These are phyloP conservation scores for Lerista edwardsae DNA, from an alignment of 2,797 vertebrate species.

Conservation along the genomic window DNA sequence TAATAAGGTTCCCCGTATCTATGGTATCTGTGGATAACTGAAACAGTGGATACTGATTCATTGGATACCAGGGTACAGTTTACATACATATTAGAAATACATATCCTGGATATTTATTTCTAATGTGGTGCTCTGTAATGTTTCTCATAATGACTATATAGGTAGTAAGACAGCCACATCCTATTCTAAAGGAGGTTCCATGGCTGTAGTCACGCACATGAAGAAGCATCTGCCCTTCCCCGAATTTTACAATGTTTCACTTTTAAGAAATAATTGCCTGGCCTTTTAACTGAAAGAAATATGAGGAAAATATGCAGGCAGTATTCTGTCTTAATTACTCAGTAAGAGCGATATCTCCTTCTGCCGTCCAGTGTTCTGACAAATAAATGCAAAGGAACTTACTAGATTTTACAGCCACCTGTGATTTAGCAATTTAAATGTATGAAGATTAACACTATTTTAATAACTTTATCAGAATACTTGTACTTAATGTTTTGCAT, in stretches of 20 bases:
- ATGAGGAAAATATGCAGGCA: not conserved
- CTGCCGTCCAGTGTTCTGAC: not conserved
- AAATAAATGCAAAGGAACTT: not conserved
- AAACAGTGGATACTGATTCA: too few relatives aligned
- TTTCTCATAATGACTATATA: not conserved
- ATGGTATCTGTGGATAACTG: too few relatives aligned
- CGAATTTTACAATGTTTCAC: not conserved
- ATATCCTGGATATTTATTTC: too few relatives aligned
- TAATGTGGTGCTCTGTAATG: too few relatives aligned
- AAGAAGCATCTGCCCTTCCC: too few relatives aligned
- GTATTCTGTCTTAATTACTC: not conserved
- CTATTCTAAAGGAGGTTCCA: not conserved
- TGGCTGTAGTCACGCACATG: too few relatives aligned
- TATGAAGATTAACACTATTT: not conserved
- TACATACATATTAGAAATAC: too few relatives aligned
- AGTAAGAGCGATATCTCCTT: not conserved
- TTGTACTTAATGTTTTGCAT: not conserved
- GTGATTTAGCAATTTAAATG: not conserved
- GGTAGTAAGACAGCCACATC: not conserved
- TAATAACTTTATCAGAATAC: not conserved
- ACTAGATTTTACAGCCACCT: not conserved
- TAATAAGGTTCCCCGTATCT: too few relatives aligned
- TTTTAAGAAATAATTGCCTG: not conserved
- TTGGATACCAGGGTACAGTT: too few relatives aligned
- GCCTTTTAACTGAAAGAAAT: not conserved